Base-by-base conservation (phyloP, 2,797 vertebrate species). In the Smutsia temminckii region DNA sequence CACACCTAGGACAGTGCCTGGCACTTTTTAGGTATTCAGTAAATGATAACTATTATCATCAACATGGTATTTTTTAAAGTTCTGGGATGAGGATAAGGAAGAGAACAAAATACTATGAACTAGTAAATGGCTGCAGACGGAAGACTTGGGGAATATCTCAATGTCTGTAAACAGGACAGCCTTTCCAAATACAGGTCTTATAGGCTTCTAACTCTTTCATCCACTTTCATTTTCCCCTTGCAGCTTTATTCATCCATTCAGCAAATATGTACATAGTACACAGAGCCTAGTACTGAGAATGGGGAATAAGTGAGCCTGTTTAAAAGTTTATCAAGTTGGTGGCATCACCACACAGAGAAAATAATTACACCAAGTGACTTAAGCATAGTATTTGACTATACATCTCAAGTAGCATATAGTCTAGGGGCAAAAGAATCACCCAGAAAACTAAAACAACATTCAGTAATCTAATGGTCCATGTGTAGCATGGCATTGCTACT, bases 1-100 rank as follows among this genome's bases (percentile, higher is more conserved):
- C 93, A 90, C 25, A 51, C 46, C 40, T 42, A 51, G 37, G 29
- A 29, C 4, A 32, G 23, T 16, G 7, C 27, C 6, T 42, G 40
- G 12, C 5, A 49, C 29, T 88, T 49, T 37, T 20, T 29, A 59
- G 29, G 18, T 55, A 32, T 37, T 87, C 59, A 55, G 5, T 55
- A 91, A 93, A 72, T 66, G n/a, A 25, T 42, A 78, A 85, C 42
- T 94, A 74, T 51, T 66, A 85, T 71, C 74, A 85, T 57, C 34
- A 85, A 83, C 14, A 64, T 0, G 40, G 8, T 64, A 8, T 75
- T 53, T 46, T 59, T 59, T 59, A 32, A 86, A 74, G 40, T 78
- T 93, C 87, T 80, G 8, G 23, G 53, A n/a, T 34, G 34, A 12
- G 6, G 3, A 20, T 17, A 72, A 75, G 11, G 27, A 69, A 27